Evolutionary conservation across 2,888 invertebrate species (phyloP), one percentile per base, ranked within the genome.

Genomic region (Falcaria lacertinaria): DNA sequence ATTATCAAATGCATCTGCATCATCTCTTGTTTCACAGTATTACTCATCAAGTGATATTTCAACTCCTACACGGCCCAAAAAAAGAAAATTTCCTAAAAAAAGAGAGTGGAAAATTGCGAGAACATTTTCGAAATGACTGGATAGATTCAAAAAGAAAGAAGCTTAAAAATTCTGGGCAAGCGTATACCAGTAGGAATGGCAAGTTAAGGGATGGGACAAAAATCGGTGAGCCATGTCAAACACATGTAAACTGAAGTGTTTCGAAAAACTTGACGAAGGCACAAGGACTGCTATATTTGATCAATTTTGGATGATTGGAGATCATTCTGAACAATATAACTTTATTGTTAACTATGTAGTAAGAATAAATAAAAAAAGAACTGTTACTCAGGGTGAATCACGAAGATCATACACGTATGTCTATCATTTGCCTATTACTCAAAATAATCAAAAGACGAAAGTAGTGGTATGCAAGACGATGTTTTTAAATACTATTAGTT

Each of bases 331-430:
- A 25, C 43, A 43, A 34, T 34, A 34, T 33, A n/a, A 39, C 34
- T 39, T 28, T 33, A 43, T 43, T 28, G 33, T 33, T 39, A 43
- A 36, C 40, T 15, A 36, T 37, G 35, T 33, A 39, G 5, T 70
- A 63, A 56, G 65, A 68, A 44, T 64, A 65, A 56, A 61, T 60
- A 57, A 48, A 52, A 50, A 64, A 65, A 49, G 44, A 47, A n/a
- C n/a, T n/a, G n/a, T 19, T 19, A 19, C 6, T 19, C 11, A 41
- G 11, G 41, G 25, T 41, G 34, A 41, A 33, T 41, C 41, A 2
- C 41, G 22, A 11, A 41, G 41, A 16, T 34, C 34, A 33, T 42
- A 16, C 35, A 35, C 36, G 19, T 42, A 42, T 32, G 32, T 32
- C 8, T 36, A 42, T 25, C 42, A 32, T 36, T 36, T 25, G 25